Conservation (phyloP, 2,113 vertebrate species). For the Anthoscopus minutus region DNA sequence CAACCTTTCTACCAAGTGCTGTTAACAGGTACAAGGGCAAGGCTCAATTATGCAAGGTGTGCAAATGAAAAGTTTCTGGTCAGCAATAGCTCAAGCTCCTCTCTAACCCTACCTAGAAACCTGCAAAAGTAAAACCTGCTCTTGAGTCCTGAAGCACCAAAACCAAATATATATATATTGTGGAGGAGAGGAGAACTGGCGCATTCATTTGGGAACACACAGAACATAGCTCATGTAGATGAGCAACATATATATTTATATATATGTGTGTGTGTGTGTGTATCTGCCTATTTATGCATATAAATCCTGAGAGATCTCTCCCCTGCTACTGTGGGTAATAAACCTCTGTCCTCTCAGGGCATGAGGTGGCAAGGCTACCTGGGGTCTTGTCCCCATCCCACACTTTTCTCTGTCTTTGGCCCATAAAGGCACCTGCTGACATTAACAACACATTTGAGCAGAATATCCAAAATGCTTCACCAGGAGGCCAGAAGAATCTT, state of each 20-base stretch:
- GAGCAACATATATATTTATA: not conserved
- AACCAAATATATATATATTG: not conserved
- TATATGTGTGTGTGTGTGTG: not conserved
- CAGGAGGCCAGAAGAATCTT: not conserved
- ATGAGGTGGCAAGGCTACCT: not conserved
- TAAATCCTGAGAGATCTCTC: not conserved
- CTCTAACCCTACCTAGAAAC: not conserved
- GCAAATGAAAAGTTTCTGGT: not conserved
- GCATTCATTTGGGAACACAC: not conserved
- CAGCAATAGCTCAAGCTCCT: not conserved
- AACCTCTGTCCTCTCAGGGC: not conserved
- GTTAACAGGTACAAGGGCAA: not conserved
- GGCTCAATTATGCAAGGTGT: not conserved
- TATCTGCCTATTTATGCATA: not conserved
- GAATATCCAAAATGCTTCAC: not conserved
- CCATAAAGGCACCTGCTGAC: not conserved
- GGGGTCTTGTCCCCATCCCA: not conserved
- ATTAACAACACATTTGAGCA: not conserved
- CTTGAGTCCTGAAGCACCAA: not conserved
- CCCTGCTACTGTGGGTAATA: not conserved
- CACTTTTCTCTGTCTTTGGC: fast-evolving
- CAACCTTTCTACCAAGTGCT: not conserved
- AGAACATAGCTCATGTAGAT: not conserved
- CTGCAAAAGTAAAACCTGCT: not conserved
- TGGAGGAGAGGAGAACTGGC: not conserved